Evolutionary conservation across 2,797 vertebrate species (phyloP).

Genomic region (Chaunax sp.): DNA sequence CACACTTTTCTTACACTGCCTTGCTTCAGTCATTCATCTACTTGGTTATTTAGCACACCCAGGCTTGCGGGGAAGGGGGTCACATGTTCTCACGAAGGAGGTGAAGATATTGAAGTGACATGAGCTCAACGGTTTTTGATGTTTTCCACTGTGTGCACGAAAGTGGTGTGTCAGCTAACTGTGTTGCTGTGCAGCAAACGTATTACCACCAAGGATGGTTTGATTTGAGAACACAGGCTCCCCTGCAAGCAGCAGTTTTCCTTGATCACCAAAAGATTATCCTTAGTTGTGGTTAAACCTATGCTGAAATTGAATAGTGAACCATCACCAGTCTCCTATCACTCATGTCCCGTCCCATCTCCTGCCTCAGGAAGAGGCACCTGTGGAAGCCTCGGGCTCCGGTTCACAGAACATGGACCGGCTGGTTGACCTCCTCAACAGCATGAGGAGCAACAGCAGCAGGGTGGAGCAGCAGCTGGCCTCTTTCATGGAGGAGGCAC

Average conservation of each 20-base stretch:
- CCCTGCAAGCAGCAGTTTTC: constrained; percentile 8
- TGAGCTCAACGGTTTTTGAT: constrained; percentile 54
- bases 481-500: constrained; percentile 97
- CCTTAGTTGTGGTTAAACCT: not conserved
- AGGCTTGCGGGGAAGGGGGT: constrained; percentile 16
- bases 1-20: constrained; percentile 14
- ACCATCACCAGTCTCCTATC: not conserved
- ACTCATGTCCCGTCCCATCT: not conserved
- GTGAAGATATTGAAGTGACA: constrained; percentile 51
- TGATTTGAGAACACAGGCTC: constrained; percentile 34
- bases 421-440: constrained; percentile 94
- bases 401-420: constrained; percentile 92
- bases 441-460: constrained; percentile 95
- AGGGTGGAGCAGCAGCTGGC: constrained; percentile 92
- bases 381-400: constrained; percentile 72
- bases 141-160: constrained; percentile 47
- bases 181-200: constrained; percentile 38
- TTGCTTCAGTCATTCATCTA: constrained; percentile 35
- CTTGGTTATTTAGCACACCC: constrained; percentile 23
- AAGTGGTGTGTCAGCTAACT: constrained; percentile 44
- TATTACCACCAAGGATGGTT: constrained; percentile 33
- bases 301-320: not conserved
- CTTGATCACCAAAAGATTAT: not conserved
- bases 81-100: constrained; percentile 29
- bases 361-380: constrained; percentile 87